These are phyloP conservation scores for Amazonetta brasiliensis DNA, from an alignment of 2,797 vertebrate genomes.

Conservation along the genomic window DNA sequence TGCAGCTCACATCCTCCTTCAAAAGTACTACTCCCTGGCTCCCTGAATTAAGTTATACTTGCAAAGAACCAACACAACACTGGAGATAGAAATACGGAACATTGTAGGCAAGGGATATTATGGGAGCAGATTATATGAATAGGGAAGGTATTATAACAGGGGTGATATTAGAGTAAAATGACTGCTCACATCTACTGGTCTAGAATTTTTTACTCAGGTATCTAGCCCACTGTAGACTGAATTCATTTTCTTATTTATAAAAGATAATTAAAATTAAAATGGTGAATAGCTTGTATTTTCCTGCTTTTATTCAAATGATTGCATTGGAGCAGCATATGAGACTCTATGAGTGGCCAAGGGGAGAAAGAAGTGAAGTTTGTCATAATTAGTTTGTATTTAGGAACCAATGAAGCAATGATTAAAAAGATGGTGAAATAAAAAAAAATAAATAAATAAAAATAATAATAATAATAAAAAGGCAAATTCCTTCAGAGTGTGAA, in stretches of 20 bases:
- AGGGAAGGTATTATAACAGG: not conserved
- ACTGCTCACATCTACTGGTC: not conserved
- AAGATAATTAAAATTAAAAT: not conserved
- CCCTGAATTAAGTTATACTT: not conserved
- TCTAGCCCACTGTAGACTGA: not conserved
- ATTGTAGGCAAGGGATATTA: not conserved
- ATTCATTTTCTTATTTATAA: not conserved
- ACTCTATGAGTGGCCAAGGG: not conserved
- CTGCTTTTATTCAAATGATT: not conserved
- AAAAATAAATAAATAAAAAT: not conserved
- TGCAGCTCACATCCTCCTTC: not conserved
- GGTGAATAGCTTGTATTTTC: not conserved
- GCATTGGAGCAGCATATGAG: not conserved
- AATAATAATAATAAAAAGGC: not conserved
- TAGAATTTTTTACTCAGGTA: not conserved
- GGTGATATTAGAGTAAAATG: not conserved
- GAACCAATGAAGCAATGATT: not conserved
- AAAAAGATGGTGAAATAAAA: not conserved
- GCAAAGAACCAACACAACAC: not conserved
- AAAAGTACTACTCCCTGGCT: not conserved
- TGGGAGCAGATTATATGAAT: accelerated
- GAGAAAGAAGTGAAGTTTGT: not conserved
- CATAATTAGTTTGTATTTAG: not conserved
- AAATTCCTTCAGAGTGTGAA: not conserved
- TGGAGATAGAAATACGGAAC: not conserved